Evolutionary conservation across 2,888 invertebrate species (phyloP), one percentile per base, ranked within the genome.

Genomic region (Hirtodrosophila histrioides): DNA sequence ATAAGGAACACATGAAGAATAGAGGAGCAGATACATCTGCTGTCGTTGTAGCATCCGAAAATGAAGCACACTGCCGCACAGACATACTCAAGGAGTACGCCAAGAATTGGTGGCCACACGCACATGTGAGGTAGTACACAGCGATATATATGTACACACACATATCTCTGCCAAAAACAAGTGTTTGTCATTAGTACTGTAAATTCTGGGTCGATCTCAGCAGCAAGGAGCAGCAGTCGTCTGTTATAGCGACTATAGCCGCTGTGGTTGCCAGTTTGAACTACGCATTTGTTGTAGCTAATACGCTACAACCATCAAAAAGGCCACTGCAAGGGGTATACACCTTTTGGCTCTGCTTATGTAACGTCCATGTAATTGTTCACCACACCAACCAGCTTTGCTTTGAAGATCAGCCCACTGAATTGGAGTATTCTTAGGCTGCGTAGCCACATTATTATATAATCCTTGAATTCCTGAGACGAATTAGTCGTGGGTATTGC

Each of bases 141-240:
- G 7, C 0, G 31, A 31, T 4, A 31, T 31, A 9, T 31, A 9
- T 31, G 31, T 1, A 31, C 27, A 31, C 9, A 31, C 7, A 44
- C 12, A 29, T 29, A 44, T 29, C 62, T 17, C 37, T 61, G 46
- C 46, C 68, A 55, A 45, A 69, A 61, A 61, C 69, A 62, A 69
- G 46, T 56, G 50, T 45, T 29, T 55, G 51, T 36, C 50, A 62
- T 69, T 69, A 51, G 55, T 62, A 51, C 41, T 54, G 39, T 51
- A 66, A 48, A 65, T 41, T 51, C 43, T n/a, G 55, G 8, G 12
- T 35, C 48, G 51, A 53, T 53, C 57, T 57, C 23, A 24, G 33
- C 31, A 23, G 40, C 23, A 33, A 33, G 17, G 27, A 41, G 41
- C 24, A n/a, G 23, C 29, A 44, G 29, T 44, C 44, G 31, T 41